Base-by-base conservation (phyloP, 2,113 vertebrate genomes). In the Myocastor coypus region DNA sequence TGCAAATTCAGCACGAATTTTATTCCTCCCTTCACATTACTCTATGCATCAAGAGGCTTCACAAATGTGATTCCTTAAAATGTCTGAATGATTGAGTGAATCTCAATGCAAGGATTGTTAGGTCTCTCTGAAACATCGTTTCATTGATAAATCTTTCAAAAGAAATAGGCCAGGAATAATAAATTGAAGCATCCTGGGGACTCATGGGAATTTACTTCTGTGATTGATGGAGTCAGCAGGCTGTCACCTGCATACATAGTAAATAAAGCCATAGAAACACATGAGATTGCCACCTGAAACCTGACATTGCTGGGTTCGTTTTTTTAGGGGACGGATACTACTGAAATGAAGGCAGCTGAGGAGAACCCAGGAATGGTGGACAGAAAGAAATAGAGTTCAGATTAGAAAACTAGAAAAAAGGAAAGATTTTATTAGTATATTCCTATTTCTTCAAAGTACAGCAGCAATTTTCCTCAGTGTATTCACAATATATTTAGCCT, bases 61-160 rank as follows among this genome's bases (percentile, higher is more conserved):
- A 93, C 89, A 96, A 95, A 94, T 95, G 63, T 92, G 89, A 94
- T 96, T 92, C 64, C 92, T 97, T 94, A 87, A 24, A 86, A 82
- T 96, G 93, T 94, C 89, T 97, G 66, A 97, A 94, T 97, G 97
- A 97, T 96, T 98, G 85, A 97, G 73, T 95, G 88, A 82, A 82
- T 77, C 50, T 96, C 84, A 69, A 46, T 92, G 81, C 93, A 86
- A 90, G 52, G 92, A 95, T 94, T 97, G 92, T 94, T 96, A 96
- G 94, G 84, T 95, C 96, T 96, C 93, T 94, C 84, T 66, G 92
- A 97, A 97, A 97, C 73, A 96, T 50, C 78, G 82, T 90, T 96
- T 93, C 95, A 96, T 94, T 98, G 96, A 96, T 96, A 97, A 97
- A 97, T 96, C 95, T 97, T 94, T 98, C 97, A 95, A 94, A 96